Evolutionary conservation across 2,113 vertebrate species (phyloP).

Genomic region (Stigmatopora nigra): DNA sequence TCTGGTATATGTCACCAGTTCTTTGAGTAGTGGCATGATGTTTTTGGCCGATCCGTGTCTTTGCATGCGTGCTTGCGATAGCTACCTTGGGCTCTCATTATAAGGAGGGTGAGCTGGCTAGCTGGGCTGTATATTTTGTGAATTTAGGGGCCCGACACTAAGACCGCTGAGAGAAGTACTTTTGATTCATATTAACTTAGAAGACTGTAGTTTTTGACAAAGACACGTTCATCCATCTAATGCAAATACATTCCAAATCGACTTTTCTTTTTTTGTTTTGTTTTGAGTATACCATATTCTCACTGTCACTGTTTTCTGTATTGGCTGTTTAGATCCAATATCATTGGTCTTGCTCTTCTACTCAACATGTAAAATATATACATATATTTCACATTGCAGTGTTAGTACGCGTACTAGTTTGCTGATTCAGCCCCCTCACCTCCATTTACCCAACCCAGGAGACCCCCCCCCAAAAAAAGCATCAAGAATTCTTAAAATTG

Average conservation of each 20-base stretch:
- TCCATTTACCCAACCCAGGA: not conserved
- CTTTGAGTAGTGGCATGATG: slow-evolving; percentile 6
- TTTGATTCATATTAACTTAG: slow-evolving; percentile 25
- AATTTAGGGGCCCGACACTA: slow-evolving; percentile 33
- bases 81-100: slow-evolving; percentile 59
- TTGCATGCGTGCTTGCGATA: not conserved
- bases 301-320: too few relatives aligned
- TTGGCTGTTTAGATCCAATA: too few relatives aligned
- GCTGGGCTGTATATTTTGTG: slow-evolving; percentile 35
- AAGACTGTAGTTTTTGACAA: not conserved
- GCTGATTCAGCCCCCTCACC: not conserved
- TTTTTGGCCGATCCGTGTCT: slow-evolving; percentile 15
- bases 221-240: not conserved
- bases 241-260: not conserved
- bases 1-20: not conserved
- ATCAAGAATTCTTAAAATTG: too few relatives aligned
- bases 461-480: too few relatives aligned
- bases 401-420: not conserved
- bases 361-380: not conserved
- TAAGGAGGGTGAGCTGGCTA: slow-evolving; percentile 33
- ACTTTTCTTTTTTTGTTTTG: too few relatives aligned
- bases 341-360: too few relatives aligned
- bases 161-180: slow-evolving; percentile 16
- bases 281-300: too few relatives aligned
- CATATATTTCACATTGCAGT: not conserved